Base-by-base conservation (phyloP, 2,888 invertebrate genomes). In the Eucera pruinosa region DNA sequence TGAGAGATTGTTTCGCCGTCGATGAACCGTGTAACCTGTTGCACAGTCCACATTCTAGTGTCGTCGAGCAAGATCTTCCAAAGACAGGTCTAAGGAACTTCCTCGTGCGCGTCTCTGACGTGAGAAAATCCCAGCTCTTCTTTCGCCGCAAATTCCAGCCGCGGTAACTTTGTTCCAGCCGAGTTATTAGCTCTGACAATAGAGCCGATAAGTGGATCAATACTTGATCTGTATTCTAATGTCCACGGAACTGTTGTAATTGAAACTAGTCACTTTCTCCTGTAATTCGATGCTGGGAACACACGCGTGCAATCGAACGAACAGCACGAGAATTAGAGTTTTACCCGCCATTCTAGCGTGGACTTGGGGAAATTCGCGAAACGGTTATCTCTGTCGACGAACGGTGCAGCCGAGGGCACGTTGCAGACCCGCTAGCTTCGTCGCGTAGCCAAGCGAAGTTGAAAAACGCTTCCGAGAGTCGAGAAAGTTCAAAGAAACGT, bases 11-110 rank as follows among this genome's bases (percentile, higher is more conserved):
- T 83, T 83, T 71, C 57, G 25, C 58, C 55, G 76, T 72, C 71
- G 68, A 78, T 81, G 78, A 83, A 83, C 78, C 81, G 73, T 76
- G 62, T 77, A 71, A 83, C 83, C 66, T 81, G 81, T 83, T 83
- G 83, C 78, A 43, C 66, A 73, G 76, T 72, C 27, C 39, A 25
- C 57, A 52, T 55, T 69, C 76, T 72, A 61, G 45, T 54, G 68
- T 57, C 50, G 20, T 41, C 36, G 52, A 54, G 60, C 67, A 75
- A 62, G 43, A 78, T 78, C 52, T 72, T n/a, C 55, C 27, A 43
- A 45, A 41, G 18, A 36, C 48, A 55, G 66, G 61, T 64, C 64
- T 41, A 57, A 45, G 58, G 45, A 25, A 66, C n/a, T 50, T 45
- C 27, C 58, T 61, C 33, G 11, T 48, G 47, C 36, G 23, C 25